Evolutionary conservation across 2,888 invertebrate species (phyloP).

Genomic region (Meteorus colon): DNA sequence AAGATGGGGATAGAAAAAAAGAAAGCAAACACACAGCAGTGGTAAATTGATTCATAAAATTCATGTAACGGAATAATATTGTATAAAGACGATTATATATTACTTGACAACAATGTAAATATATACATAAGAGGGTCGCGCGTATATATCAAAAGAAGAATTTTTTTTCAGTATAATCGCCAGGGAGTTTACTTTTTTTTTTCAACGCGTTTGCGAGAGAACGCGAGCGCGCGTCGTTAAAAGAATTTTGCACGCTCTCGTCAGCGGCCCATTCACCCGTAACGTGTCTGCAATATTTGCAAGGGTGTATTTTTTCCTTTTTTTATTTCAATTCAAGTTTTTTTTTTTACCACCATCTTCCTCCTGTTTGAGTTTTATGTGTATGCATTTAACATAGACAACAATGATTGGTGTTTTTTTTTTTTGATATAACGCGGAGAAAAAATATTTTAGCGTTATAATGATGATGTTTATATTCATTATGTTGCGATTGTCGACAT

Average conservation of each 20-base stretch:
- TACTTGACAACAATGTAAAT: conserved; percentile 17
- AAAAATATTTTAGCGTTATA: background rate
- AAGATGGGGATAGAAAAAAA: no score
- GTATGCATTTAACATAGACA: background rate
- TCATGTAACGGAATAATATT: conserved; percentile 15
- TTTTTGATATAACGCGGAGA: no score
- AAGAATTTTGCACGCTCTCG: conserved; percentile 71
- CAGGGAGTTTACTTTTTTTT: conserved; percentile 58
- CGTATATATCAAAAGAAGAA: conserved; percentile 65
- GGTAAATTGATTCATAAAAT: background rate
- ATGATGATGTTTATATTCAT: background rate
- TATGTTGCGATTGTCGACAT: background rate
- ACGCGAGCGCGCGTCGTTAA: conserved; percentile 65
- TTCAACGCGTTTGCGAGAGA: conserved; percentile 55
- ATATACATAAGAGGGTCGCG: conserved; percentile 31
- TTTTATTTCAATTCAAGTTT: conserved; percentile 37
- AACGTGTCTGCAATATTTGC: conserved; percentile 49
- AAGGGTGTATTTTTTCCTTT: conserved; percentile 45
- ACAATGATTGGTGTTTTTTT: conserved; percentile 3
- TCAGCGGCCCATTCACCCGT: conserved; percentile 70
- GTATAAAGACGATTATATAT: conserved; percentile 25
- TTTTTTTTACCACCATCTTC: conserved; percentile 24
- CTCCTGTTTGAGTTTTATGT: background rate
- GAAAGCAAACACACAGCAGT: background rate
- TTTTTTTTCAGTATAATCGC: conserved; percentile 58